Evolutionary conservation across 2,888 invertebrate species (phyloP).

Genomic region (Sisyra terminalis): DNA sequence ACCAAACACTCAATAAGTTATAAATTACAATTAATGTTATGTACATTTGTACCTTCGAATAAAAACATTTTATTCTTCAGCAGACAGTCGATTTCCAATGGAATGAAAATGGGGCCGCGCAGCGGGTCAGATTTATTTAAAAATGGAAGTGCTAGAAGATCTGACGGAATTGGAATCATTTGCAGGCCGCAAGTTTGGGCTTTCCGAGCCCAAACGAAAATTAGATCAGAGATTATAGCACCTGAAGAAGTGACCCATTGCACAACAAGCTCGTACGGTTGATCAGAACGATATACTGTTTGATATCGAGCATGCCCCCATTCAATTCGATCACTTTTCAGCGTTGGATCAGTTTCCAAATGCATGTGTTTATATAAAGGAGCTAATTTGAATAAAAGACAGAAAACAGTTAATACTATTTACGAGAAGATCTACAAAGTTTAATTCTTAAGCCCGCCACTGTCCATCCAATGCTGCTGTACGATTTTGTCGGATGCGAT

Average conservation of each 20-base stretch:
- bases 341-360: slow-evolving; percentile 68
- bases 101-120: slow-evolving; percentile 87
- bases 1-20: slow-evolving; percentile 14
- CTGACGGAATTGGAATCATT: slow-evolving; percentile 90
- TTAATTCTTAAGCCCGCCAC: too few species aligned
- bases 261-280: slow-evolving; percentile 86
- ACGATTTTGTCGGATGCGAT: too few species aligned
- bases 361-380: slow-evolving; percentile 67
- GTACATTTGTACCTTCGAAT: slow-evolving; percentile 49
- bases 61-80: slow-evolving; percentile 43
- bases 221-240: slow-evolving; percentile 82
- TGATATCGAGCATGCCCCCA: slow-evolving; percentile 93
- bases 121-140: slow-evolving; percentile 91
- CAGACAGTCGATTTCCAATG: slow-evolving; percentile 63
- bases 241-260: slow-evolving; percentile 97
- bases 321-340: slow-evolving; percentile 79
- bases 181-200: slow-evolving; percentile 77
- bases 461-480: too few species aligned
- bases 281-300: slow-evolving; percentile 70
- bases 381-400: slow-evolving; percentile 24
- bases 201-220: slow-evolving; percentile 76
- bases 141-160: slow-evolving; percentile 89
- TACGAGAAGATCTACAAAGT: too few species aligned
- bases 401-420: too few species aligned
- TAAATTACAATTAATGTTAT: neutral